These are phyloP conservation scores for Chelidonichthys spinosus DNA, from an alignment of 2,797 vertebrate species.

Conservation along the genomic window DNA sequence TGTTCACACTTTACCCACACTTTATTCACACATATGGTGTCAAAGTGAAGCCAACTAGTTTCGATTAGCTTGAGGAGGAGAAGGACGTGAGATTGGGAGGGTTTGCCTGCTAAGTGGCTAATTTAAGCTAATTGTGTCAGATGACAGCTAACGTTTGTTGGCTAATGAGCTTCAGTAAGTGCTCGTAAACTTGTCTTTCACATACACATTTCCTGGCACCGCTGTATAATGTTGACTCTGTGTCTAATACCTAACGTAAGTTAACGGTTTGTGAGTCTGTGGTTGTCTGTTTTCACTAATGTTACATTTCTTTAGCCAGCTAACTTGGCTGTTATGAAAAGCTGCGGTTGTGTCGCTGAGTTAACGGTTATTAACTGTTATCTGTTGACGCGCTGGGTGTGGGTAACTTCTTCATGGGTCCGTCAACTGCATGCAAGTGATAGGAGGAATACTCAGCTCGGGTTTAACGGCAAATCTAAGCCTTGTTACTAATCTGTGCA, in stretches of 20 bases:
- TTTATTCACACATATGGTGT: slow-evolving; percentile 35
- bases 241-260: neutral
- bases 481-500: neutral
- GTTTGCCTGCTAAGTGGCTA: slow-evolving; percentile 26
- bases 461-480: neutral
- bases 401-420: slow-evolving; percentile 25
- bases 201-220: neutral
- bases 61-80: slow-evolving; percentile 31
- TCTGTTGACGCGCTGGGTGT: slow-evolving; percentile 53
- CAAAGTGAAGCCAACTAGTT: slow-evolving; percentile 58
- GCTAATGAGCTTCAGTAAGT: neutral
- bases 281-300: neutral
- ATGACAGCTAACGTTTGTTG: slow-evolving; percentile 41
- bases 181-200: neutral
- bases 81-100: slow-evolving; percentile 18
- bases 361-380: slow-evolving; percentile 39
- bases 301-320: slow-evolving; percentile 3
- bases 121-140: slow-evolving; percentile 11
- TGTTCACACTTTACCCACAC: slow-evolving; percentile 52
- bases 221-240: neutral
- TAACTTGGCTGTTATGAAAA: neutral
- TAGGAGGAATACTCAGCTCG: neutral
- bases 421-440: slow-evolving; percentile 35
- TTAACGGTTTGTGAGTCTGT: neutral
- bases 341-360: too few relatives aligned